Base-by-base conservation (phyloP, 2,113 vertebrate species). In the Copsychus sechellarum region DNA sequence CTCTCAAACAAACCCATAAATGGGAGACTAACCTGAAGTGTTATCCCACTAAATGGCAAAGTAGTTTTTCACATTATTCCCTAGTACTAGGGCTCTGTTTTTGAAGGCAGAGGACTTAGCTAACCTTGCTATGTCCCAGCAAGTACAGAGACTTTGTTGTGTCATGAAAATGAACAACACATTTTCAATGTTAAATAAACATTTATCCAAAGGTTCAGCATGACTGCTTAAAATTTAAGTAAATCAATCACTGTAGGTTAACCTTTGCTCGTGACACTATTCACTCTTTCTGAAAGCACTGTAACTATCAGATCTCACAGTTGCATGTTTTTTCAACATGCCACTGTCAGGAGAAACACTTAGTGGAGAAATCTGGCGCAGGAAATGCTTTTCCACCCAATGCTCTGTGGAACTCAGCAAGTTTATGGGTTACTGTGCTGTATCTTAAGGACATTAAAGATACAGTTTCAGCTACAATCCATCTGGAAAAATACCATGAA, bases 401-500 rank as follows among this genome's bases (percentile, higher is more conserved):
- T 40, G 47, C 65, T 81, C 85, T 72, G 42, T 66, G 78, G 81
- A 92, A 50, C 64, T 90, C 72, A 57, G 12, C 71, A 92, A 93
- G 91, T 92, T 90, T 95, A 92, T 86, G 64, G 20, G 40, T 94
- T 95, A 61, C 92, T 74, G 91, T 51, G 50, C 64, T 93, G 50
- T 93, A 92, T 91, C 91, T 94, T 93, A 88, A 92, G 86, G 89
- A 96, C 81, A 88, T 93, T 94, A 94, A 94, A 93, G 61, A 92
- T 89, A 95, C 25, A 81, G 81, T 97, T 97, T 95, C 96, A 96
- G 36, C 85, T 95, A 79, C 56, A 87, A 80, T 88, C 62, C 92
- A 70, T 95, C 89, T 95, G 93, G 94, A 95, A 96, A 96, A 96
- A 89, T 80, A 90, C 74, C 57, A n/a, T 25, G 29, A 86, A 93